Percentiles rank a stretch among this genome's conserved stretches.
Evolutionary conservation across 2,797 vertebrate genomes (phyloP).

Genomic region (Aselliscus stoliczkanus): DNA sequence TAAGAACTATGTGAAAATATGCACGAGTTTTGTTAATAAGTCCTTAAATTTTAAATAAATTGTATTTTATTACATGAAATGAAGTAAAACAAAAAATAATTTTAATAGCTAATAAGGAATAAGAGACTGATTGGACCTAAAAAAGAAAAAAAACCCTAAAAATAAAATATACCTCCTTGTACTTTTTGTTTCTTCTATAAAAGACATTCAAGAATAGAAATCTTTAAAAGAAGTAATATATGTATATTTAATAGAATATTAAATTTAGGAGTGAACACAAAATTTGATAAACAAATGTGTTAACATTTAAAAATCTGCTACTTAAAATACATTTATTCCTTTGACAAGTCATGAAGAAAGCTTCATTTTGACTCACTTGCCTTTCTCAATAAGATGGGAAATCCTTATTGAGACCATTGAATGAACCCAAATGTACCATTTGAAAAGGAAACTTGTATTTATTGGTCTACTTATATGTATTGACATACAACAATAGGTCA

Average conservation of each 20-base stretch:
- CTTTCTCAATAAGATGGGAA: background rate
- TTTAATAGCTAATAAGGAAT: background rate
- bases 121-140: background rate
- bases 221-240: background rate
- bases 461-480: background rate
- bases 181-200: background rate
- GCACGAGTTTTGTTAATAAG: background rate
- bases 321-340: background rate
- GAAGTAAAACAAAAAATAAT: background rate
- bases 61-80: background rate
- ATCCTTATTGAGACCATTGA: background rate
- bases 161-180: background rate
- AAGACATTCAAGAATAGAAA: background rate
- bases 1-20: background rate
- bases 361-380: background rate
- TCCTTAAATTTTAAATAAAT: background rate
- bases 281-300: background rate
- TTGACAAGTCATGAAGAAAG: background rate
- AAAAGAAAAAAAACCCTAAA: background rate
- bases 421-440: background rate
- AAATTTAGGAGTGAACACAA: background rate
- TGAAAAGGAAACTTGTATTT: background rate
- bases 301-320: background rate
- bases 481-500: background rate
- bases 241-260: background rate